phyloP scores from a whole-genome alignment of 2,113 vertebrate genomes.

The Platanista minor region DNA sequence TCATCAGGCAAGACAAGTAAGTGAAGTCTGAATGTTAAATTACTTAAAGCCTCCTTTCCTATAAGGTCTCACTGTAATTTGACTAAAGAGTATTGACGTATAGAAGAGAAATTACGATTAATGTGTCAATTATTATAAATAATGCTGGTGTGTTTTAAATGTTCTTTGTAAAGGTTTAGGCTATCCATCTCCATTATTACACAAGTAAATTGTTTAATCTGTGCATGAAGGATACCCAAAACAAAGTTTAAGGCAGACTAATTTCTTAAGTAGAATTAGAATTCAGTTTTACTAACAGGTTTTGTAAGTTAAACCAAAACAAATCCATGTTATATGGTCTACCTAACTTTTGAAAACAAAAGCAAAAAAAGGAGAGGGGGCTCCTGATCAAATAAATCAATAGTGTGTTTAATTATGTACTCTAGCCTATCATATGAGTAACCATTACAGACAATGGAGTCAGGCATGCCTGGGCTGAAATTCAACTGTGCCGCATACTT shows the following conservation, averaged over 20 bases:
- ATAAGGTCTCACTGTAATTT: slow-evolving; percentile 32
- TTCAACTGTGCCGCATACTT: neutral
- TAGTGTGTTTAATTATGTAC: neutral
- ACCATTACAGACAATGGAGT: neutral
- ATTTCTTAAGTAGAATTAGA: slow-evolving; percentile 26
- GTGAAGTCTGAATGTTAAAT: slow-evolving; percentile 14
- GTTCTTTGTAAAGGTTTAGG: slow-evolving; percentile 11
- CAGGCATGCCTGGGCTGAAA: neutral
- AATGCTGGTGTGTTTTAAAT: slow-evolving; percentile 33
- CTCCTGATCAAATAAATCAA: neutral
- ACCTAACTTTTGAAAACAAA: neutral
- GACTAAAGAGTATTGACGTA: neutral
- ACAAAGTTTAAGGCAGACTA: neutral
- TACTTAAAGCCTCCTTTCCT: neutral
- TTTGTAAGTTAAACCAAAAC: slow-evolving; percentile 23
- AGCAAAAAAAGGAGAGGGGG: neutral
- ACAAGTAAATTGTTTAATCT: slow-evolving; percentile 23
- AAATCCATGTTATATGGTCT: neutral
- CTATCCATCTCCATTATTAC: neutral
- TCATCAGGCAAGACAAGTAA: neutral
- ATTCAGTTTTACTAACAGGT: slow-evolving; percentile 20
- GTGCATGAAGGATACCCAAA: slow-evolving; percentile 13
- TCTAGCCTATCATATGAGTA: neutral
- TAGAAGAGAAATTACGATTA: neutral
- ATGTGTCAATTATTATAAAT: neutral